Base-by-base conservation (phyloP, 2,888 invertebrate genomes). In the Aethes cnicana region DNA sequence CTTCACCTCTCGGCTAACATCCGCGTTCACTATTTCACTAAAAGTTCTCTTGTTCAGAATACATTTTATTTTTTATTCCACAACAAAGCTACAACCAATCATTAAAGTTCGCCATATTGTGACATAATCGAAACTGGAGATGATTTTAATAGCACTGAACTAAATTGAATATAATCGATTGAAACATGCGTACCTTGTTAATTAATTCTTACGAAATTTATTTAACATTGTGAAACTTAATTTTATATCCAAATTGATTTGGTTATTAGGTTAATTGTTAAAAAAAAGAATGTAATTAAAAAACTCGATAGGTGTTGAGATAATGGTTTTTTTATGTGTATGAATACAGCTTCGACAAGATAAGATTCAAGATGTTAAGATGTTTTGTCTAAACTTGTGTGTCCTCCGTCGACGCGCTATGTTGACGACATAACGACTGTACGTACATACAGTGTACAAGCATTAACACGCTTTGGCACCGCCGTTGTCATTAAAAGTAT, bases 1-100 rank as follows among this genome's bases (percentile, higher is more conserved):
- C 86, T 87, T 86, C 84, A 85, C 81, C 84, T 80, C 77, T 58
- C 61, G 64, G 71, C 66, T 64, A 68, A 78, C 77, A 84, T 84
- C 81, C 83, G 84, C 79, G 72, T 83, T 78, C 72, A 71, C 64
- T 74, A 70, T 74, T 72, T 74, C 61, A 66, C 66, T 69, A 57
- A 73, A 80, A 70, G 65, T 59, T 66, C 58, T 66, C 60, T 70
- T 69, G 71, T 71, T 72, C 67, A 68, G 63, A 68, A 66, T 69
- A 74, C 68, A 69, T 70, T 70, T 64, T n/a, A n/a, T n/a, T n/a
- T n/a, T n/a, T n/a, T n/a, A n/a, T n/a, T n/a, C n/a, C n/a, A n/a
- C n/a, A n/a, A n/a, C n/a, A n/a, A n/a, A n/a, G n/a, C n/a, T n/a
- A n/a, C n/a, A n/a, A n/a, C n/a, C n/a, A n/a, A n/a, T n/a, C n/a